A percentile compares a stretch with the other conserved stretches of the same genome.
phyloP scores from a whole-genome alignment of 1,140 invertebrate genomes.

The Rhagoletis pomonella region DNA sequence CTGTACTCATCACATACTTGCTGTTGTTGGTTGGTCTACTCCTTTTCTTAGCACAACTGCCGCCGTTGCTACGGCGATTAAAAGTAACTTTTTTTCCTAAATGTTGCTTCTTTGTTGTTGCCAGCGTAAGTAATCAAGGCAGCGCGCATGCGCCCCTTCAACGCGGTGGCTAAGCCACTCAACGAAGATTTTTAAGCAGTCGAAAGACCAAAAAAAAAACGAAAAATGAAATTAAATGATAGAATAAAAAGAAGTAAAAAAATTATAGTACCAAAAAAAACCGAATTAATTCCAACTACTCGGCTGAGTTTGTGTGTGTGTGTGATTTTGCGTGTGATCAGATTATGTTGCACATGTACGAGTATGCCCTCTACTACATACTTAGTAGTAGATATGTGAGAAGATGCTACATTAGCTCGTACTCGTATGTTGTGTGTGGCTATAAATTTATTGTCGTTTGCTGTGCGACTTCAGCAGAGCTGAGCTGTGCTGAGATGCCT shows the following conservation, averaged over 20 bases:
- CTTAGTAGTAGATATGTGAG: not conserved
- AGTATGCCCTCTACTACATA: not conserved
- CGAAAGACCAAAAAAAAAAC: not conserved
- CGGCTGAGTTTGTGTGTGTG: not conserved
- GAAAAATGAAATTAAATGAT: conserved; percentile 18
- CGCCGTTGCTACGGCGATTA: not conserved
- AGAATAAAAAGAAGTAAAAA: not conserved
- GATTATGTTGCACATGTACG: not conserved
- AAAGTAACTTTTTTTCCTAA: not conserved
- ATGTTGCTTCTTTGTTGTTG: not conserved
- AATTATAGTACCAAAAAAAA: conserved; percentile 20
- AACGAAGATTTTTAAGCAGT: not conserved
- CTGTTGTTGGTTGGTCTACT: conserved; percentile 1
- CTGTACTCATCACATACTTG: not conserved
- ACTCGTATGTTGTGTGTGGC: not conserved
- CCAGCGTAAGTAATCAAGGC: not conserved
- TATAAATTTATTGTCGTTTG: conserved; percentile 38
- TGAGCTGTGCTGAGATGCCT: not conserved
- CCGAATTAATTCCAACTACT: not conserved
- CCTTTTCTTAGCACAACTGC: conserved; percentile 26
- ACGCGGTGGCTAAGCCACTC: conserved; percentile 28
- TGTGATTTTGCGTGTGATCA: conserved; percentile 33
- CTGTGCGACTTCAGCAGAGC: not conserved
- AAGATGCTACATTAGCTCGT: conserved; percentile 17
- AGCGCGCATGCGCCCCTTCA: conserved; percentile 37